Conservation (phyloP, 2,113 vertebrate genomes). For the Haemorhous mexicanus region DNA sequence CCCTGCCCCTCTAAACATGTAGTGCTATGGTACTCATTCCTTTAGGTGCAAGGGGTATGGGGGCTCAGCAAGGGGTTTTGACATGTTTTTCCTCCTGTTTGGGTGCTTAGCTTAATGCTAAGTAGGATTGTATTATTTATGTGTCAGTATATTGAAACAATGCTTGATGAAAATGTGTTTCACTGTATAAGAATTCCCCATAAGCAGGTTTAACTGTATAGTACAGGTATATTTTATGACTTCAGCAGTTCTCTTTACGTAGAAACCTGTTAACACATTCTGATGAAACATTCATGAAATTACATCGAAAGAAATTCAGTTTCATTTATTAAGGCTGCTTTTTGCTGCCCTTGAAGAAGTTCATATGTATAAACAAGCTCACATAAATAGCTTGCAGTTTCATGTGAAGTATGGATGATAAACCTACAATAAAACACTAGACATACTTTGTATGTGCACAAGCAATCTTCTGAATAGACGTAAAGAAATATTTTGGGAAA, state of each 20-base stretch:
- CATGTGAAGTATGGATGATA: constrained; percentile 39
- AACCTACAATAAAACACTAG: constrained; percentile 59
- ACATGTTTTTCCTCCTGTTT: background rate
- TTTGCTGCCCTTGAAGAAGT: constrained; percentile 67
- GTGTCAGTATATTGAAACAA: background rate
- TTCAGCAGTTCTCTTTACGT: constrained; percentile 19
- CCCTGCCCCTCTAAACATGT: background rate
- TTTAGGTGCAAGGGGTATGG: background rate
- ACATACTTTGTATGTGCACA: constrained; percentile 10
- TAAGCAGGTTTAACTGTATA: background rate
- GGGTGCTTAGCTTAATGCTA: background rate
- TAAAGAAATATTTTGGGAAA: constrained; percentile 65
- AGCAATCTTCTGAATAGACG: constrained; percentile 58
- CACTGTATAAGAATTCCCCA: background rate
- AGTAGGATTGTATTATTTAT: background rate
- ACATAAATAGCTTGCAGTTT: constrained; percentile 58
- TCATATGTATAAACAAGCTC: constrained; percentile 65
- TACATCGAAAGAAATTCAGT: constrained; percentile 65
- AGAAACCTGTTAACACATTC: constrained; percentile 47
- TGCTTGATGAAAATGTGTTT: background rate
- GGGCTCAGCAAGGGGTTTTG: background rate
- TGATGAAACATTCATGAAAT: constrained; percentile 73
- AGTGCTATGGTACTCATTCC: background rate
- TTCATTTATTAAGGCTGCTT: constrained; percentile 66
- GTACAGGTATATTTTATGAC: constrained; percentile 38